These are phyloP conservation scores for Pseudachorutes palmiensis DNA, from an alignment of 1,140 invertebrate species.

Conservation along the genomic window DNA sequence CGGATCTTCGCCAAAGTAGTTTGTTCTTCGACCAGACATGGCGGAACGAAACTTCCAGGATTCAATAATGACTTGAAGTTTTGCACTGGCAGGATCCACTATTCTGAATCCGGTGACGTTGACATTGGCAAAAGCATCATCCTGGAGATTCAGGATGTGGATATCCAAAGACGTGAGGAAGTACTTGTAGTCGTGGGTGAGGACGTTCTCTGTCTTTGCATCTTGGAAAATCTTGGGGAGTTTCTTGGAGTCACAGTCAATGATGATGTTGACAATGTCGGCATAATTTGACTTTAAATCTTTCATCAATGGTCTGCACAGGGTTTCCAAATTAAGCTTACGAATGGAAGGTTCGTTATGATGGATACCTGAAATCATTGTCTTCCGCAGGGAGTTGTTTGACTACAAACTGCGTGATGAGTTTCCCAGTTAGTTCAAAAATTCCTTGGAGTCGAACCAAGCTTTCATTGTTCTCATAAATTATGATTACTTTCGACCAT, in stretches of 20 bases:
- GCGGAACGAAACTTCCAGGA: not conserved
- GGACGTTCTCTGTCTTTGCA: slow-evolving; percentile 43
- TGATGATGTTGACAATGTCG: slow-evolving; percentile 45
- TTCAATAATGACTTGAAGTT: slow-evolving; percentile 24
- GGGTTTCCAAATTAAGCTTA: no score
- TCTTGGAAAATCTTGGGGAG: slow-evolving; percentile 42
- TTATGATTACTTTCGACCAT: slow-evolving; percentile 49
- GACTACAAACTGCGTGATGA: slow-evolving; percentile 36
- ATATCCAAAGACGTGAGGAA: slow-evolving; percentile 50
- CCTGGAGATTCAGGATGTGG: slow-evolving; percentile 55
- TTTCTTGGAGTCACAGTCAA: slow-evolving; percentile 45
- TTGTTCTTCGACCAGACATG: not conserved
- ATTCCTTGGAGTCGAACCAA: slow-evolving; percentile 50
- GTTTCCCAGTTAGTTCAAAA: slow-evolving; percentile 11
- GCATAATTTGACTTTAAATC: slow-evolving; percentile 41
- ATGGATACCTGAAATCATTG: slow-evolving; percentile 39
- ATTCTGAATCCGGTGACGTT: slow-evolving; percentile 58
- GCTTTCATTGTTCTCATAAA: slow-evolving; percentile 52
- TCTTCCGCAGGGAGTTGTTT: slow-evolving; percentile 42
- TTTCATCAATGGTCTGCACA: slow-evolving; percentile 44
- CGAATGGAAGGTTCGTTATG: no score
- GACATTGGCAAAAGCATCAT: slow-evolving; percentile 58
- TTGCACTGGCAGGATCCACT: slow-evolving; percentile 45
- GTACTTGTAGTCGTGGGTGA: slow-evolving; percentile 43
- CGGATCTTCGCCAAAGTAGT: not conserved